A percentile compares a stretch with the other conserved stretches of the same genome.
phyloP scores from a whole-genome alignment of 2,888 invertebrate genomes.

The Gortyna flavago region DNA sequence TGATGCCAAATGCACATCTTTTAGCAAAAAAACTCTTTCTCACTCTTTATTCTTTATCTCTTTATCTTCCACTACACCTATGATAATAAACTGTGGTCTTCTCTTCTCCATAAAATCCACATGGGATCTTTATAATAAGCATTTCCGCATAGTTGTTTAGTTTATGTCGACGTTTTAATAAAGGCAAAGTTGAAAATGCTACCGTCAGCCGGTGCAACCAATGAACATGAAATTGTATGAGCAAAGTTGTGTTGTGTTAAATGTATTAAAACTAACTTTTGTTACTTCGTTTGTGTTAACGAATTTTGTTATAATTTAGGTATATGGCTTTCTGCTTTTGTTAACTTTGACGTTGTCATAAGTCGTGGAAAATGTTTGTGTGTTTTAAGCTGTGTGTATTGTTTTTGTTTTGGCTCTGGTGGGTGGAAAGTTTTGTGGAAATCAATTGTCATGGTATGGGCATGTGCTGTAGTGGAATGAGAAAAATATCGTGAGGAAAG shows the following conservation, averaged over 20 bases:
- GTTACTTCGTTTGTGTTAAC: constrained; percentile 15
- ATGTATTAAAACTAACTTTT: constrained; percentile 45
- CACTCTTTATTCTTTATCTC: too few species aligned
- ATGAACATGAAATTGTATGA: constrained; percentile 37
- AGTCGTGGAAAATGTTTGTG: constrained; percentile 1
- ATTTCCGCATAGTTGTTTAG: constrained; percentile 24
- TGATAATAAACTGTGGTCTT: background rate
- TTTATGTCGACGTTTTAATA: constrained; percentile 33
- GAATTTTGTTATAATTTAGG: constrained; percentile 33
- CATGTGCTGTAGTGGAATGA: background rate
- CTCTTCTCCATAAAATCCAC: background rate
- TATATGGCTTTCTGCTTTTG: constrained; percentile 7
- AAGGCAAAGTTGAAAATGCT: constrained; percentile 14
- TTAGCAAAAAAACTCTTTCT: background rate
- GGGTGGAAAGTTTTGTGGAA: background rate
- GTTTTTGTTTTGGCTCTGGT: background rate
- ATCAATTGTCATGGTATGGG: background rate
- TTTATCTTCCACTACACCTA: background rate
- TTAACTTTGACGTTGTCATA: background rate
- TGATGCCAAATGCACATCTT: background rate
- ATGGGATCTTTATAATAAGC: constrained; percentile 4
- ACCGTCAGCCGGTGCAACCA: constrained; percentile 32
- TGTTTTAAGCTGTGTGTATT: background rate
- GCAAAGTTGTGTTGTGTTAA: constrained; percentile 40
- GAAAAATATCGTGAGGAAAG: background rate